These are phyloP conservation scores for Heliopora coerulea DNA, from an alignment of 92 coral and sea anemone species.

Conservation along the genomic window DNA sequence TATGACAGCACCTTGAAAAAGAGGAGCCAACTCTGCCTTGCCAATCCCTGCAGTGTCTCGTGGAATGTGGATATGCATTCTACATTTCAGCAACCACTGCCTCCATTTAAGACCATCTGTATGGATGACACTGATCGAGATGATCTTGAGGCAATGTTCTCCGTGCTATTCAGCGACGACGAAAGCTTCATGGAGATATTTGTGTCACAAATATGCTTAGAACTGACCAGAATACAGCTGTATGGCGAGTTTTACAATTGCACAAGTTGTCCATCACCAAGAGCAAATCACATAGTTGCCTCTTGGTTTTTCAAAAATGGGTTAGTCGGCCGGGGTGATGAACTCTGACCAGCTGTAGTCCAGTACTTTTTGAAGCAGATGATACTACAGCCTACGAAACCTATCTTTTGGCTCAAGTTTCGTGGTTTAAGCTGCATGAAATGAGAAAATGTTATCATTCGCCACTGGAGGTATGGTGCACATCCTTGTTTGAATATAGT, in stretches of 20 bases:
- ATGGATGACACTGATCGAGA: background rate
- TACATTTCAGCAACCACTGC: background rate
- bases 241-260: background rate
- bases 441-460: background rate
- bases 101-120: background rate
- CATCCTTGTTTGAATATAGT: background rate
- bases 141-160: background rate
- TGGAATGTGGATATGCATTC: background rate
- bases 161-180: background rate
- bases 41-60: background rate
- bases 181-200: background rate
- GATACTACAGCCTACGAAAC: background rate
- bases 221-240: background rate
- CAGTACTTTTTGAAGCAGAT: background rate
- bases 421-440: conserved; percentile 19
- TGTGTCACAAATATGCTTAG: background rate
- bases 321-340: too few species aligned
- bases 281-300: conserved; percentile 1
- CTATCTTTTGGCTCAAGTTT: conserved; percentile 11
- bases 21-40: background rate
- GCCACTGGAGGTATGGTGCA: conserved; percentile 31
- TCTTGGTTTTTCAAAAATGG: background rate
- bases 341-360: background rate
- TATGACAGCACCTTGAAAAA: background rate
- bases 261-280: background rate